A percentile compares a stretch with the other conserved stretches of the same genome.
phyloP scores from a whole-genome alignment of 2,797 vertebrate genomes.

The Chrosomus eos region DNA sequence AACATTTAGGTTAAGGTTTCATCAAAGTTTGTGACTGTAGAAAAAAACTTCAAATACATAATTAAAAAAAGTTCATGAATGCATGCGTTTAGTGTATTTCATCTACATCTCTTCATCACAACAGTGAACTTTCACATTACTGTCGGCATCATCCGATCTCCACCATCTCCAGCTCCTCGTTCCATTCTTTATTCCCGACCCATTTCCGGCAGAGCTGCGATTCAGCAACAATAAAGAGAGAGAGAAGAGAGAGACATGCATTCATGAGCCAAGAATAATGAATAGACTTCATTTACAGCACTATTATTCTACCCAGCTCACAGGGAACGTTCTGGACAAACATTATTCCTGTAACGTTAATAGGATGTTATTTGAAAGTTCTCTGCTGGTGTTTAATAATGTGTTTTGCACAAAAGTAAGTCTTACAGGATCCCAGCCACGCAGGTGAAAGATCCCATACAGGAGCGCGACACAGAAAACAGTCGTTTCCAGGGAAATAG shows the following conservation, averaged over 20 bases:
- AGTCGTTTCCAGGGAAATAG: not conserved
- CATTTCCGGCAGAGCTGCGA: not conserved
- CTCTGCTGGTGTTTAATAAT: too few relatives aligned
- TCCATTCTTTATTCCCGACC: not conserved
- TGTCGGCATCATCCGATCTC: not conserved
- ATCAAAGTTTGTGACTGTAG: not conserved
- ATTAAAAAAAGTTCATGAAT: not conserved
- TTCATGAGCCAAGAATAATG: not conserved
- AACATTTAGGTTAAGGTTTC: not conserved
- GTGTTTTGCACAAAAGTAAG: not conserved
- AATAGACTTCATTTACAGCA: not conserved
- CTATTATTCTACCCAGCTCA: not conserved
- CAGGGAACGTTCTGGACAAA: not conserved
- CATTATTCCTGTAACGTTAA: too few relatives aligned
- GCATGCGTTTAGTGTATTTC: not conserved
- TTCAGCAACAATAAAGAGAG: not conserved
- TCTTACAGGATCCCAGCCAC: slow-evolving; percentile 5
- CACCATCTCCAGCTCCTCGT: not conserved
- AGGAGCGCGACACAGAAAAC: slow-evolving; percentile 13
- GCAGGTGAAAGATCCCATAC: slow-evolving; percentile 36
- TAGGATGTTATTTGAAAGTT: too few relatives aligned
- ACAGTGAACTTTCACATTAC: not conserved
- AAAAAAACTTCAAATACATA: not conserved
- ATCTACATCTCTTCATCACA: not conserved
- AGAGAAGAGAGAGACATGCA: not conserved